Percentiles rank a stretch among this genome's conserved stretches.
phyloP scores from a whole-genome alignment of 2,797 vertebrate species.

The Alca torda region DNA sequence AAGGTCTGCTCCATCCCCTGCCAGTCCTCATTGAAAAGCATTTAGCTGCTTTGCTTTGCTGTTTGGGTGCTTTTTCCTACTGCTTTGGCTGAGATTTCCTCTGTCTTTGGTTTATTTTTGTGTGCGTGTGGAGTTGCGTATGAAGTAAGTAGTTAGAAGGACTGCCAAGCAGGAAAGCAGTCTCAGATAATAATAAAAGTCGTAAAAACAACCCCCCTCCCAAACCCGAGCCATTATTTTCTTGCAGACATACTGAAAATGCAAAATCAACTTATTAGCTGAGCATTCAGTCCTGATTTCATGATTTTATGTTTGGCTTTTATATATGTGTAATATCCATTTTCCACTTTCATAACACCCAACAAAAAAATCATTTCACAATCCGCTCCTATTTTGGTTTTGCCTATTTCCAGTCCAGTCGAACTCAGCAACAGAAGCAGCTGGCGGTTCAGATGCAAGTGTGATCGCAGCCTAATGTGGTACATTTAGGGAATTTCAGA shows the following conservation, averaged over 20 bases:
- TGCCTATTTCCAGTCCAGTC: background rate
- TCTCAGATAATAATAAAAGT: background rate
- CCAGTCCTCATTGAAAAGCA: background rate
- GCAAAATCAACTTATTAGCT: constrained; percentile 35
- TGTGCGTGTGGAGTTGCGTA: background rate
- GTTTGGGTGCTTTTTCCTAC: background rate
- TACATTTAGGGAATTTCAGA: background rate
- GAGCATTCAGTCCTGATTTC: constrained; percentile 49
- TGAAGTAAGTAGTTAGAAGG: constrained; percentile 1
- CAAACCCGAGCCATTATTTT: background rate
- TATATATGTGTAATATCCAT: background rate
- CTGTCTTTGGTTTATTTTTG: background rate
- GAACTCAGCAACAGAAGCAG: constrained; percentile 2
- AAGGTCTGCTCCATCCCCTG: background rate
- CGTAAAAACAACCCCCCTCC: background rate
- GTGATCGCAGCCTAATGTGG: background rate
- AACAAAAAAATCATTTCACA: background rate
- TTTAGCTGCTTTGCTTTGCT: background rate
- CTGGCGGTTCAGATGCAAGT: constrained; percentile 25
- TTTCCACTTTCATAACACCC: constrained; percentile 23
- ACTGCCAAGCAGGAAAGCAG: background rate
- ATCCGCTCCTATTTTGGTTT: background rate
- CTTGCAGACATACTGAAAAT: constrained; percentile 8
- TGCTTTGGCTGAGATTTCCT: background rate
- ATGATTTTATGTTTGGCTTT: constrained; percentile 60